These are phyloP conservation scores for Hyperoplus lanceolatus DNA, from an alignment of 2,797 vertebrate species.

Conservation along the genomic window DNA sequence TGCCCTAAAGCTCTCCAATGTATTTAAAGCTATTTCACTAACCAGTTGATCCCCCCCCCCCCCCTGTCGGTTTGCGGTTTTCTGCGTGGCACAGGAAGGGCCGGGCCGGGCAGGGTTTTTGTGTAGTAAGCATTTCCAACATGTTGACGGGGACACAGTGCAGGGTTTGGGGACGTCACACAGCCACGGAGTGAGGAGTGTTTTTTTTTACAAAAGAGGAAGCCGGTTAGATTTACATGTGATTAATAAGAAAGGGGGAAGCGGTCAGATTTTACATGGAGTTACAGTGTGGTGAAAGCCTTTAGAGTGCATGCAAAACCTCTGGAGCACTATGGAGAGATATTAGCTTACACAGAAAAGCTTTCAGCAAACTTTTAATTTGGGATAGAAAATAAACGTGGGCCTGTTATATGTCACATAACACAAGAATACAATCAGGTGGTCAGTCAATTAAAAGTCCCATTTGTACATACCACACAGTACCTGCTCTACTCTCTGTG, in stretches of 20 bases:
- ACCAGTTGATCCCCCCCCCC: background rate
- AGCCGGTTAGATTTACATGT: constrained; percentile 46
- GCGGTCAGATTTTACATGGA: constrained; percentile 10
- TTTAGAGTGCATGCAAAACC: background rate
- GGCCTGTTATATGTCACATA: background rate
- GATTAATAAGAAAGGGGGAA: constrained; percentile 29
- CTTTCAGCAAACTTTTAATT: background rate
- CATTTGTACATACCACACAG: background rate
- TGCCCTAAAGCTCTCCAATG: background rate
- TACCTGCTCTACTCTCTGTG: background rate
- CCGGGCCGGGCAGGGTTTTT: constrained; percentile 43
- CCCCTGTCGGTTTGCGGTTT: constrained; percentile 18
- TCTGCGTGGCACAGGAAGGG: constrained; percentile 54
- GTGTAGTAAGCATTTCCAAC: constrained; percentile 70
- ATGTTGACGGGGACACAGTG: constrained; percentile 51
- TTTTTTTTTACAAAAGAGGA: constrained; percentile 54
- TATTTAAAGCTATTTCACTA: constrained; percentile 8
- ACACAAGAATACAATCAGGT: background rate
- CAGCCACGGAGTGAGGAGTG: constrained; percentile 5
- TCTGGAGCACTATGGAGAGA: background rate
- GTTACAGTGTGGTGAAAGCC: background rate
- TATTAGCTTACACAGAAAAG: background rate
- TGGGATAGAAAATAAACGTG: background rate
- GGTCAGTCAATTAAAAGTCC: background rate
- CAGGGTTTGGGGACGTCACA: constrained; percentile 13